phyloP scores from a whole-genome alignment of 1,140 invertebrate species.

The Cataglyphis hispanica region DNA sequence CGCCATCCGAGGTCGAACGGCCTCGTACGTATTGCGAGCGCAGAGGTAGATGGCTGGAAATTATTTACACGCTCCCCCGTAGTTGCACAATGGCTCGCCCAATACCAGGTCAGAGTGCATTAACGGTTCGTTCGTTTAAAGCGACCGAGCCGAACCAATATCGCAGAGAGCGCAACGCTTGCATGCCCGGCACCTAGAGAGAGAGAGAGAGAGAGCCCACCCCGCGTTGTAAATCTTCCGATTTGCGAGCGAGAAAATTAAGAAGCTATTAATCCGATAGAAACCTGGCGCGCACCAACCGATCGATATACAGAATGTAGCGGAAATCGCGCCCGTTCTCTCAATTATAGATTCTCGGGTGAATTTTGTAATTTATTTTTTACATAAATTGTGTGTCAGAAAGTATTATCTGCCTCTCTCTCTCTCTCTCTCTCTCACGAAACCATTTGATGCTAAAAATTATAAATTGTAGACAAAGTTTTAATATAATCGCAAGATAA shows the following conservation, averaged over 20 bases:
- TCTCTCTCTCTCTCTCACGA: too few species aligned
- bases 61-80: slow-evolving; percentile 68
- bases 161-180: slow-evolving; percentile 63
- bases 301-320: slow-evolving; percentile 36
- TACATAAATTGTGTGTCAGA: background rate
- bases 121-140: slow-evolving; percentile 69
- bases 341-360: background rate
- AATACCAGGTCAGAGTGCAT: slow-evolving; percentile 67
- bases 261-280: slow-evolving; percentile 66
- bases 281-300: slow-evolving; percentile 37
- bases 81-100: slow-evolving; percentile 62
- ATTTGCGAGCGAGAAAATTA: slow-evolving; percentile 64
- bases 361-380: background rate
- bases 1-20: too few species aligned
- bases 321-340: slow-evolving; percentile 35
- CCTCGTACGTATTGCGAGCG: slow-evolving; percentile 52
- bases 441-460: background rate
- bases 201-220: too few species aligned
- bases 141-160: slow-evolving; percentile 66
- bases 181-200: slow-evolving; percentile 57
- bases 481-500: background rate
- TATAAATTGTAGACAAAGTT: background rate
- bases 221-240: slow-evolving; percentile 59
- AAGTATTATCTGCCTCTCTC: background rate
- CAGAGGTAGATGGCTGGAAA: slow-evolving; percentile 62